Evolutionary conservation across 2,113 vertebrate species (phyloP).

Genomic region (Neolamprologus devosi): DNA sequence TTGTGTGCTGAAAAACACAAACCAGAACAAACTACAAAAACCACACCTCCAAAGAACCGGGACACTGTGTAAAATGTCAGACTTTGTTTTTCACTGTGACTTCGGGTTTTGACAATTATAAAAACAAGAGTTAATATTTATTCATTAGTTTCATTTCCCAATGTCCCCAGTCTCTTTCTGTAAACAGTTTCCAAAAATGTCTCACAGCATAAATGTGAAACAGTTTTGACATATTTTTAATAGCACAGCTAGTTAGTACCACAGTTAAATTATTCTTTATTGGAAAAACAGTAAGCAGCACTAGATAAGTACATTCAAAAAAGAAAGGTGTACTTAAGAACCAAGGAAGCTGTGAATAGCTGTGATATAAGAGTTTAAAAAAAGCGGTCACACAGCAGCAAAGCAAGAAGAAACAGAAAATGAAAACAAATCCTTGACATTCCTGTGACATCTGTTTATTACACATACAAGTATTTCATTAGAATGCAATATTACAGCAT

Average conservation of each 20-base stretch:
- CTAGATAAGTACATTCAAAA: not conserved
- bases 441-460: not conserved
- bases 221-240: not conserved
- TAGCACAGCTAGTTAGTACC: not conserved
- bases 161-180: not conserved
- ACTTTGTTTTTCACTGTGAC: not conserved
- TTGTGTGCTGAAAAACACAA: not conserved
- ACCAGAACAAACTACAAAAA: not conserved
- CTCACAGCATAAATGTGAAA: not conserved
- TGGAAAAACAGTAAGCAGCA: not conserved
- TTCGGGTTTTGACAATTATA: not conserved
- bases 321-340: not conserved
- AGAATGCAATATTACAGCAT: not conserved
- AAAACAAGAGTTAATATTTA: not conserved
- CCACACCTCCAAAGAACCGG: not conserved
- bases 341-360: not conserved
- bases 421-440: not conserved
- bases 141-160: not conserved
- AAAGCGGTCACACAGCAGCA: not conserved
- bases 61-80: not conserved
- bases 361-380: not conserved
- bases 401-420: not conserved
- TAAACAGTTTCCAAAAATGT: not conserved
- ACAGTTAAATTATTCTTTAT: not conserved
- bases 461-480: not conserved